These are phyloP conservation scores for Hypena proboscidalis DNA, from an alignment of 2,888 invertebrate genomes.

Conservation along the genomic window DNA sequence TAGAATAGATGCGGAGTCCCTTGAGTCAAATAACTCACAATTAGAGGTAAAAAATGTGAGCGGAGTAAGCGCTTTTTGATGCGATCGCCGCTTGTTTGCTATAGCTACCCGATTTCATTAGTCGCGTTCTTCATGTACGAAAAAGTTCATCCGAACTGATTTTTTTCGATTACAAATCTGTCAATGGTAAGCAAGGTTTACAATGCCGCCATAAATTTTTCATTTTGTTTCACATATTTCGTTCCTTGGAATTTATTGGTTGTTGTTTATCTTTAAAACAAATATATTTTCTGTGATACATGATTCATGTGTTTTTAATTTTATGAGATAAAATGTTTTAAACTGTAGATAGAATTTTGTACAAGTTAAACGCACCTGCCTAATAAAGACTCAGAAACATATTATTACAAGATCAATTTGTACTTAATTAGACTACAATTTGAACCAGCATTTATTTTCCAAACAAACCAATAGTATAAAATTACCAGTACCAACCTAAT, in stretches of 20 bases:
- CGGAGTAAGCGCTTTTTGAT: conserved; percentile 74
- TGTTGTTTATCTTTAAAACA: not conserved
- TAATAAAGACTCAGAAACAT: too few species aligned
- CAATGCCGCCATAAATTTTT: conserved; percentile 4
- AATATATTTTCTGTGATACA: too few species aligned
- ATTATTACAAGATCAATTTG: too few species aligned
- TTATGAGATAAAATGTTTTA: too few species aligned
- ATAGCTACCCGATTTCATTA: conserved; percentile 73
- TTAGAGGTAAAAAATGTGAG: conserved; percentile 66
- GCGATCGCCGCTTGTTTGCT: conserved; percentile 67
- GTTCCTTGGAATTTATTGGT: not conserved
- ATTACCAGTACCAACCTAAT: conserved; percentile 42
- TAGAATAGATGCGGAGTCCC: conserved; percentile 43
- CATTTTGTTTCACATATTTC: not conserved
- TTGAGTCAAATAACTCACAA: conserved; percentile 65
- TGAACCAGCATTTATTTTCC: conserved; percentile 24
- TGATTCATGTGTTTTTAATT: too few species aligned
- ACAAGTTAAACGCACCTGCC: too few species aligned
- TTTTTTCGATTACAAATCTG: conserved; percentile 31
- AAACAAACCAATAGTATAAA: conserved; percentile 34
- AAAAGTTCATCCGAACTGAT: conserved; percentile 30
- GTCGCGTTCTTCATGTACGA: conserved; percentile 58
- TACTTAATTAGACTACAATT: conserved; percentile 30
- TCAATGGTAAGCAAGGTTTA: conserved; percentile 9
- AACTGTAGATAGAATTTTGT: too few species aligned